Conservation (phyloP, 2,888 invertebrate species). For the Bellardia bayeri region DNA sequence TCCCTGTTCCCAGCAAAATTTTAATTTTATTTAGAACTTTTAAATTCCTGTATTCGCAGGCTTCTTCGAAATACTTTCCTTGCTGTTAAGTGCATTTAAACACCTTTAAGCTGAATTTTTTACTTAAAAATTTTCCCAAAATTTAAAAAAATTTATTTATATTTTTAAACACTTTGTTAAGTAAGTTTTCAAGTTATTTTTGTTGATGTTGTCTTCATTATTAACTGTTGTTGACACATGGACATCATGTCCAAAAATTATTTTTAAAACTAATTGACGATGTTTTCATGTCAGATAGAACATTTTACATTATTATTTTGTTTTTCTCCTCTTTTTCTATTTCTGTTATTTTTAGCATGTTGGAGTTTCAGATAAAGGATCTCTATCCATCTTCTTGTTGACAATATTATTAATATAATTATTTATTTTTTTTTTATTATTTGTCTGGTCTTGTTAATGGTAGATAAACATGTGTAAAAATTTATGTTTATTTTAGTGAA, state of each 20-base stretch:
- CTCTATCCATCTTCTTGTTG: constrained; percentile 12
- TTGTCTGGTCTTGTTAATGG: constrained; percentile 9
- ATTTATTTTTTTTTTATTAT: neutral
- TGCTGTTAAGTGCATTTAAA: no score
- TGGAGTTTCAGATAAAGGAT: constrained; percentile 27
- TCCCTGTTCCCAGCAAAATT: no score
- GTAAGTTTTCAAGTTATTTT: neutral
- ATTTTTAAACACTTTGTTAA: neutral
- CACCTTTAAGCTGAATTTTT: no score
- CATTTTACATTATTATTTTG: constrained; percentile 9
- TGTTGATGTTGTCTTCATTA: constrained; percentile 21
- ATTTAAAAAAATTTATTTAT: neutral
- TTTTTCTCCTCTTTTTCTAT: neutral
- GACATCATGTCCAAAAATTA: constrained; percentile 46
- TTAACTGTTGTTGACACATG: constrained; percentile 49
- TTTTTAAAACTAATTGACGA: constrained; percentile 61
- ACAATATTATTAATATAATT: constrained; percentile 45
- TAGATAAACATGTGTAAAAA: constrained; percentile 6
- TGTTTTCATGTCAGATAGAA: constrained; percentile 37
- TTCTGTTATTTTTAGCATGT: neutral
- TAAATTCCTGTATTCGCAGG: no score
- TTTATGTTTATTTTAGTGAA: neutral
- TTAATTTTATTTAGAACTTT: no score
- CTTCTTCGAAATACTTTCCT: no score
- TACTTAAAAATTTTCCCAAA: neutral